These are phyloP conservation scores for Drosophila birchii DNA, from an alignment of 2,888 invertebrate species.

Conservation along the genomic window DNA sequence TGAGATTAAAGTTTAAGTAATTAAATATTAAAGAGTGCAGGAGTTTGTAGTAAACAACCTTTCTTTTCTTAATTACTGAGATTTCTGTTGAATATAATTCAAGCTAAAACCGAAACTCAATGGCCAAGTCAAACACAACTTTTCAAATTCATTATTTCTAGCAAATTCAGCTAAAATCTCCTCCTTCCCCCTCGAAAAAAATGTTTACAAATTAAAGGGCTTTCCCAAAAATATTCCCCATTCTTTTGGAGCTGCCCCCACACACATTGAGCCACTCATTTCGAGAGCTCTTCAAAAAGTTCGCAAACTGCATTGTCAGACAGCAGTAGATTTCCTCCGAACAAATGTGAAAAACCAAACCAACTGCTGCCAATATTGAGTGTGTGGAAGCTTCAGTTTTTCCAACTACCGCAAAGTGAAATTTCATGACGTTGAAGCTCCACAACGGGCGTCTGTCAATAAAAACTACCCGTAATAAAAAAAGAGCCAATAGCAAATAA, in stretches of 20 bases:
- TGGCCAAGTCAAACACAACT: not conserved
- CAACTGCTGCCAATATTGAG: constrained; percentile 20
- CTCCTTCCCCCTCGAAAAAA: not conserved
- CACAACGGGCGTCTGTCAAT: constrained; percentile 45
- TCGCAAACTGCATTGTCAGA: constrained; percentile 49
- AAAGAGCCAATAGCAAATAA: constrained; percentile 70
- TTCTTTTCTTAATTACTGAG: not conserved
- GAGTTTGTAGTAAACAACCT: not conserved
- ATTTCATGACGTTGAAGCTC: constrained; percentile 62
- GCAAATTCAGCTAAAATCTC: not conserved
- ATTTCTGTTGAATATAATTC: not conserved
- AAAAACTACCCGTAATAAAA: constrained; percentile 40
- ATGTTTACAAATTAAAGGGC: constrained; percentile 16
- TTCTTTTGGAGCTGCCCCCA: constrained; percentile 13
- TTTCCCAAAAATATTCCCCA: not conserved
- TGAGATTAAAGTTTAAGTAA: too few species aligned
- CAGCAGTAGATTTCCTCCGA: constrained; percentile 22
- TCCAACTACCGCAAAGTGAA: constrained; percentile 70
- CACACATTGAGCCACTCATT: constrained; percentile 16
- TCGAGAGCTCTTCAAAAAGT: constrained; percentile 36
- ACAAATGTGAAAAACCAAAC: constrained; percentile 35
- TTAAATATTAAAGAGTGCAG: not conserved
- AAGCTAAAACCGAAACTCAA: not conserved
- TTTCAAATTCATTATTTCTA: too few species aligned
- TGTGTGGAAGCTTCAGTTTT: constrained; percentile 36